phyloP scores from a whole-genome alignment of 2,888 invertebrate genomes.

The Drosophila conformis region DNA sequence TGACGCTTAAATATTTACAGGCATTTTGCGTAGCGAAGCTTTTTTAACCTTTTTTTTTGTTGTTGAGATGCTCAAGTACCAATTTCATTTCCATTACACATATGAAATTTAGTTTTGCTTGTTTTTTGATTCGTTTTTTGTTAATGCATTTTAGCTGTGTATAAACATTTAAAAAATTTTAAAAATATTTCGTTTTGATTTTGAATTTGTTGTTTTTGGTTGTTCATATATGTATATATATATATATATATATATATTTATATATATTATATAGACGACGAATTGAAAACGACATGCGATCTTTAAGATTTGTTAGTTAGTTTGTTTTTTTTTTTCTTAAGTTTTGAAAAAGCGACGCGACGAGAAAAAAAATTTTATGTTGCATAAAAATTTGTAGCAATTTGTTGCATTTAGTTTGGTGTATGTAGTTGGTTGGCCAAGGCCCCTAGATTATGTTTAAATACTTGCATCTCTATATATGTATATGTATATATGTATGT shows the following conservation, averaged over 20 bases:
- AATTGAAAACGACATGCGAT: constrained; percentile 65
- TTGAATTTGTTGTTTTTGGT: constrained; percentile 19
- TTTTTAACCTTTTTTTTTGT: constrained; percentile 23
- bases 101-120: constrained; percentile 24
- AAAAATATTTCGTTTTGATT: constrained; percentile 72
- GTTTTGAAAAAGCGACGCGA: constrained; percentile 60
- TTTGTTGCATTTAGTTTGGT: constrained; percentile 78
- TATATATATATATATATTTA: constrained; percentile 31
- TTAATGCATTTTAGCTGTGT: constrained; percentile 60
- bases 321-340: constrained; percentile 20
- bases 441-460: constrained; percentile 62
- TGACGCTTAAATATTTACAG: constrained; percentile 69
- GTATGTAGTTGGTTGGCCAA: constrained; percentile 73
- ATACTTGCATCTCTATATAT: constrained; percentile 44
- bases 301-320: constrained; percentile 37
- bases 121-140: constrained; percentile 14
- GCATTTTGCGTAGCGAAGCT: constrained; percentile 76
- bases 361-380: constrained; percentile 52
- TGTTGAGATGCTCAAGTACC: constrained; percentile 55
- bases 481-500: constrained; percentile 29
- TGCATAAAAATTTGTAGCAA: constrained; percentile 75
- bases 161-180: constrained; percentile 74
- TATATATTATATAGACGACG: constrained; percentile 55
- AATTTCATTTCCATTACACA: constrained; percentile 33
- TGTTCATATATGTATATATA: constrained; percentile 24